Base-by-base conservation (phyloP, 2,113 vertebrate genomes). In the Rhizomys pruinosus region DNA sequence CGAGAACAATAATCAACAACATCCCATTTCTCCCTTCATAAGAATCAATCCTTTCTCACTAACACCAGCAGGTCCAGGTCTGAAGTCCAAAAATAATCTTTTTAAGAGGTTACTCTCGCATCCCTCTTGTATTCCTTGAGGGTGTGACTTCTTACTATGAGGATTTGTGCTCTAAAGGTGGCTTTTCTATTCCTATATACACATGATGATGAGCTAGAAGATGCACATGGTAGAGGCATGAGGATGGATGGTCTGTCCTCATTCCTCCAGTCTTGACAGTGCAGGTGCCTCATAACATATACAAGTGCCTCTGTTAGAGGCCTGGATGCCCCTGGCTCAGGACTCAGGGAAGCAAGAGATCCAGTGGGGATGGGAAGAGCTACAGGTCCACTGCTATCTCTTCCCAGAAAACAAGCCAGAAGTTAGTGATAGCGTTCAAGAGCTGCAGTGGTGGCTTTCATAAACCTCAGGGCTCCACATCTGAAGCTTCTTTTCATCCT, bases 351-450 rank as follows among this genome's bases (percentile, higher is more conserved):
- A 47, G 20, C 17, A 25, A 57, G 25, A 39, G 55, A 74, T 23
- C 11, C 6, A 16, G 23, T 2, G 5, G 22, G 55, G 37, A 6
- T 8, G 10, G n/a, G 66, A 55, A 9, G 39, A 19, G 8, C 32
- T n/a, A 3, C 10, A 37, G 16, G 20, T 2, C 4, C 32, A 8
- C 44, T 22, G 8, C 34, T 85, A 37, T 39, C 23, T 34, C 22
- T 82, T 84, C 57, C 5, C 7, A 59, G 55, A 6, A 52, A 42
- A 47, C 0, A 15, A 80, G 6, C 12, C 22, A 19, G 52, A 34
- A 76, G 23, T 9, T 44, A 17, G 34, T 0, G 0, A 37, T 3
- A 20, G 3, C 27, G 44, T 34, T 29, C 27, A 9, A 25, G 29
- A 42, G 23, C 37, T 87, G 42, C 32, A 52, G 66, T 52, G 34